Evolutionary conservation across 2,888 invertebrate species (phyloP), one percentile per base, ranked within the genome.

Genomic region (Eulithis prunata): DNA sequence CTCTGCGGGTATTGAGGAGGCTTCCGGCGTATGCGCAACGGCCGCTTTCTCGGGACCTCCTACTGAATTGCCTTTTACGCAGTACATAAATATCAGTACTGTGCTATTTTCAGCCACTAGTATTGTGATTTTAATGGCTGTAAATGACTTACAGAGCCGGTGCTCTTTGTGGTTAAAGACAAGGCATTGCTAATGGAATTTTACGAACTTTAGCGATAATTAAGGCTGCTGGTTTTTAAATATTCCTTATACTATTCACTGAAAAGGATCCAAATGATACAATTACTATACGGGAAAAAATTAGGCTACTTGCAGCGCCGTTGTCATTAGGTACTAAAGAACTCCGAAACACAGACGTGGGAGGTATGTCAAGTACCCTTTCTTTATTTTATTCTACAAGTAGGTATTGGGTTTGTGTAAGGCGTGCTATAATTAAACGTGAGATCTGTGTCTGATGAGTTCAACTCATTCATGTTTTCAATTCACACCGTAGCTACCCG

Each of bases 31-130:
- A 65, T 73, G 75, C 70, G 66, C 69, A 73, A 77, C 46, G 57
- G 36, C 57, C 57, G 66, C 81, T 84, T 84, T 84, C 83, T 78
- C 78, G 73, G 78, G 74, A 78, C 79, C 76, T 77, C 77, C 74
- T 75, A 77, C 76, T 76, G 77, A 78, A 75, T 76, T 68, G 75
- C 74, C 77, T 79, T 82, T 78, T 78, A 80, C 72, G 76, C 71
- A 70, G 60, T 64, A 28, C 52, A 66, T 66, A 61, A 57, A 66
- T 57, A 57, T 61, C 60, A 21, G 38, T 43, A 64, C 45, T 51
- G 49, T 43, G 38, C 59, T 59, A 55, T 64, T 65, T 63, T 63
- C 57, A 57, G 57, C 46, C 21, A 7, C 21, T 13, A 36, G 56
- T 57, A 58, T 63, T 63, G 53, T 57, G 47, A 36, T 46, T 54